These are phyloP conservation scores for Butorides virescens DNA, from an alignment of 2,113 vertebrate species.

Conservation along the genomic window DNA sequence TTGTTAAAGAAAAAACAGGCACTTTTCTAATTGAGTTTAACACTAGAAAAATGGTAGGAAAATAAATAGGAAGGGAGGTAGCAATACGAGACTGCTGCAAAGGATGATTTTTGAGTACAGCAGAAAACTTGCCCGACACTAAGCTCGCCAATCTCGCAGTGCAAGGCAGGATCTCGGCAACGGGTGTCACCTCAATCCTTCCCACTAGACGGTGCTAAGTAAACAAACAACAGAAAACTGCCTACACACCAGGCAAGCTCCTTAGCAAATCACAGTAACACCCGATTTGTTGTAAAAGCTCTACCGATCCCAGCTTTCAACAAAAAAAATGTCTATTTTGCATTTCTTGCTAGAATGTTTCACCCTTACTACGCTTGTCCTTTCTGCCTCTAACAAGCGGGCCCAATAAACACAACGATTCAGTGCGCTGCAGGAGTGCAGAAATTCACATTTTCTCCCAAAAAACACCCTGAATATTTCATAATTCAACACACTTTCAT, in stretches of 20 bases:
- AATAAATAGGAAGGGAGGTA: not conserved
- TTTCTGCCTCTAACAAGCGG: not conserved
- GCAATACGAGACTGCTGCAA: not conserved
- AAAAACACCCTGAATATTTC: not conserved
- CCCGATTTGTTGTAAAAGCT: not conserved
- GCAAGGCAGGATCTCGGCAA: not conserved
- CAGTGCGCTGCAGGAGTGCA: not conserved
- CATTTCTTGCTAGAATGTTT: not conserved
- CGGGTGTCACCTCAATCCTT: not conserved
- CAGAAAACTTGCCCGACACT: not conserved
- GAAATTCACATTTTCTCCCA: not conserved
- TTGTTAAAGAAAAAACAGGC: not conserved
- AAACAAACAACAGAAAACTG: not conserved
- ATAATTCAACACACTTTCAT: not conserved
- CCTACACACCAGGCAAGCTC: not conserved
- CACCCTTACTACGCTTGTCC: not conserved
- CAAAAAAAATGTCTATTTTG: not conserved
- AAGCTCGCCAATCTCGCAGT: not conserved
- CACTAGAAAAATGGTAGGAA: not conserved
- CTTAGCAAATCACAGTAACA: too few relatives aligned
- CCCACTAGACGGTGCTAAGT: not conserved
- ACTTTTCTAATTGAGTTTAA: not conserved
- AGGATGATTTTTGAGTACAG: not conserved
- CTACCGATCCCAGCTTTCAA: not conserved
- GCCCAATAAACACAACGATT: not conserved